These are phyloP conservation scores for Hydrotaea cyrtoneurina DNA, from an alignment of 2,888 invertebrate species.

Conservation along the genomic window DNA sequence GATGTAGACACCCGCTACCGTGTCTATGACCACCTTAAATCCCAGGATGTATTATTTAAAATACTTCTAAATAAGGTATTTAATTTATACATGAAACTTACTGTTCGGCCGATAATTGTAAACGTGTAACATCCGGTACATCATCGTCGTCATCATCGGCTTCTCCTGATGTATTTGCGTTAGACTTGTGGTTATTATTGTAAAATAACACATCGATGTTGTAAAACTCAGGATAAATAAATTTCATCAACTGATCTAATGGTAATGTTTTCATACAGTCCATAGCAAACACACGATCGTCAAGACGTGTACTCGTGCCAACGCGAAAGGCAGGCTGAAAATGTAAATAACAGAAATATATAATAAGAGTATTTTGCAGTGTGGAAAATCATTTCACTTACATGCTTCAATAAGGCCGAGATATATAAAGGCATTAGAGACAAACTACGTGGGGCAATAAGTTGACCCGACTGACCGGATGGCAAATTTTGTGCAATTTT, in stretches of 20 bases:
- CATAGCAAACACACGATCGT: constrained; percentile 96
- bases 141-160: constrained; percentile 79
- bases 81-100: constrained; percentile 73
- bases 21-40: too few species aligned
- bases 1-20: too few species aligned
- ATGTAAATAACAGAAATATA: constrained; percentile 4
- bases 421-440: constrained; percentile 93
- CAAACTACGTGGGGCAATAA: constrained; percentile 89
- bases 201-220: constrained; percentile 88
- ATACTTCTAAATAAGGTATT: too few species aligned
- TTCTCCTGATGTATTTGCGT: constrained; percentile 65
- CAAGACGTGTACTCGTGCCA: constrained; percentile 92
- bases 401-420: constrained; percentile 93
- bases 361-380: background rate
- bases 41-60: too few species aligned
- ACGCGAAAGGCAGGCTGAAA: constrained; percentile 92
- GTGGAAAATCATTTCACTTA: constrained; percentile 80
- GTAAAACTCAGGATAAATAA: constrained; percentile 95
- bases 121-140: constrained; percentile 86
- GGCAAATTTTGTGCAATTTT: constrained; percentile 85
- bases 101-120: constrained; percentile 93
- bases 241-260: constrained; percentile 88
- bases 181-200: constrained; percentile 76
- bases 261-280: constrained; percentile 95
- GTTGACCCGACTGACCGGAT: constrained; percentile 82